A percentile compares a stretch with the other conserved stretches of the same genome.
These are phyloP conservation scores for Stichopus chloronotus DNA, from an alignment of 35 echinoderm and acorn worm species.

Conservation along the genomic window DNA sequence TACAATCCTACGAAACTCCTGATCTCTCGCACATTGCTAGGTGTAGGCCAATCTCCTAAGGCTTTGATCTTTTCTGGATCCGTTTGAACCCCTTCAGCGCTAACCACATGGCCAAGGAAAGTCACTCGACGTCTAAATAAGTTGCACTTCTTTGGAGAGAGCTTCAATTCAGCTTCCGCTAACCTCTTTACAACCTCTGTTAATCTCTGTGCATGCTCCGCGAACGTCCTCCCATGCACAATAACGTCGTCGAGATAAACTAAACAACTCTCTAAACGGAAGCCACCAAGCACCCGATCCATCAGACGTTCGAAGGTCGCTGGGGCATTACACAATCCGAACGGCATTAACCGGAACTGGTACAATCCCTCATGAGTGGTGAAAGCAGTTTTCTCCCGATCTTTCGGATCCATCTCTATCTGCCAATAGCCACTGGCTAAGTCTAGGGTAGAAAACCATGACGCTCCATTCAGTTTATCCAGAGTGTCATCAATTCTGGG, in stretches of 20 bases:
- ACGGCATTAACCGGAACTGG: background rate
- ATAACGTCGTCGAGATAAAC: conserved; percentile 55
- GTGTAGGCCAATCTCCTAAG: conserved; percentile 24
- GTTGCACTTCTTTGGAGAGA: background rate
- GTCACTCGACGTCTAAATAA: background rate
- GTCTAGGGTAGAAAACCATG: too few species aligned
- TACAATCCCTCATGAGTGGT: background rate
- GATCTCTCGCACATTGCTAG: conserved; percentile 18
- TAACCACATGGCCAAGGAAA: background rate
- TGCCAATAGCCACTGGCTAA: too few species aligned
- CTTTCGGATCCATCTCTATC: too few species aligned
- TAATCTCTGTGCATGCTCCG: background rate
- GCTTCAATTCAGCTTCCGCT: conserved; percentile 4
- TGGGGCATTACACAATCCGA: background rate
- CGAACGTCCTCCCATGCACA: conserved; percentile 1
- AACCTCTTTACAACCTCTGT: background rate
- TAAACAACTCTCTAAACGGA: conserved; percentile 6
- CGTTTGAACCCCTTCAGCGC: background rate
- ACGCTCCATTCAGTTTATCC: too few species aligned
- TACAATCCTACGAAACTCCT: conserved; percentile 22
- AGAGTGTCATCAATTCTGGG: too few species aligned
- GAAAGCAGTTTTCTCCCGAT: background rate
- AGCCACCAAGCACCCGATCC: conserved; percentile 13
- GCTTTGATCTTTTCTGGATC: conserved; percentile 19
- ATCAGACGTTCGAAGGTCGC: conserved; percentile 27